These are phyloP conservation scores for Percina caprodes DNA, from an alignment of 2,113 vertebrate genomes.

Conservation along the genomic window DNA sequence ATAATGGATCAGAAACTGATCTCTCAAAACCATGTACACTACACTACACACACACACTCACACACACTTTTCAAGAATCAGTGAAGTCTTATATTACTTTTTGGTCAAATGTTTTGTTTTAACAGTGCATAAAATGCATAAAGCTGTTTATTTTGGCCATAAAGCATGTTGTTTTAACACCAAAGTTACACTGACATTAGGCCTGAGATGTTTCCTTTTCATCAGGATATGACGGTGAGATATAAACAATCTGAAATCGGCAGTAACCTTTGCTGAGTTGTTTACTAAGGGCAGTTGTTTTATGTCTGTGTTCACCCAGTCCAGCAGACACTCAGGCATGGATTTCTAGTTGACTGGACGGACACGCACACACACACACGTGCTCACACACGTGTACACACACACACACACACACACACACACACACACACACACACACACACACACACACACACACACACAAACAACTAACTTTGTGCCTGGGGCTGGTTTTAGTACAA, in stretches of 20 bases:
- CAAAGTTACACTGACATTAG: conserved; percentile 66
- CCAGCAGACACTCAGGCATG: conserved; percentile 46
- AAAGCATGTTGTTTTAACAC: conserved; percentile 36
- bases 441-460: background rate
- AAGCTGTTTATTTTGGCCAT: conserved; percentile 30
- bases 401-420: conserved; percentile 20
- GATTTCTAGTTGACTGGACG: conserved; percentile 52
- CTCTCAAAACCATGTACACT: conserved; percentile 9
- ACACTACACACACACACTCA: background rate
- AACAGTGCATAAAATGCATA: conserved; percentile 15
- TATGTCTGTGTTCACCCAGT: conserved; percentile 54
- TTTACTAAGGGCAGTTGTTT: conserved; percentile 72
- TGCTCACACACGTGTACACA: no score
- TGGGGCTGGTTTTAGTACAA: conserved; percentile 72
- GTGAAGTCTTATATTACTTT: background rate
- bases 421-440: conserved; percentile 17
- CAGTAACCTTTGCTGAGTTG: conserved; percentile 74
- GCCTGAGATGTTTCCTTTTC: conserved; percentile 69
- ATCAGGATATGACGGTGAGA: conserved; percentile 51
- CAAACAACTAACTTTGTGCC: conserved; percentile 45
- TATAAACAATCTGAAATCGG: conserved; percentile 63
- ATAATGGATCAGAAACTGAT: conserved; percentile 27
- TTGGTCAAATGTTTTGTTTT: conserved; percentile 18
- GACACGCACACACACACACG: no score
- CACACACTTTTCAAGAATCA: conserved; percentile 13